Percentiles rank a stretch among this genome's conserved stretches.
These are phyloP conservation scores for Picathartes gymnocephalus DNA, from an alignment of 2,113 vertebrate species.

Conservation along the genomic window DNA sequence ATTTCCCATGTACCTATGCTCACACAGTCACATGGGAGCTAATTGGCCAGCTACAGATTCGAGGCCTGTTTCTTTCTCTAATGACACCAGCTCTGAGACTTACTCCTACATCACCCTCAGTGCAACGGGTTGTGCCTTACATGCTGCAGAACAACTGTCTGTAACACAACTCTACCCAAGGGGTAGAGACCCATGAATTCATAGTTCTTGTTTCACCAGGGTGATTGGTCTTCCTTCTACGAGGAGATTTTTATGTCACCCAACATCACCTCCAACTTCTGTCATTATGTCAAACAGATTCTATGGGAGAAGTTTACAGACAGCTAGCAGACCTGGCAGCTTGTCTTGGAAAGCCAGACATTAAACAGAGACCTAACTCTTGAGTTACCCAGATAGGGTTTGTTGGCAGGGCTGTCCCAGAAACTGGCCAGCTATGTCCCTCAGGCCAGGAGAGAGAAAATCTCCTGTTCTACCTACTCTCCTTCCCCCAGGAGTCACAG, in stretches of 20 bases:
- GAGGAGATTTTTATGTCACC: not conserved
- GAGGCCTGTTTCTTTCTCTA: not conserved
- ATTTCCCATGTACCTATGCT: not conserved
- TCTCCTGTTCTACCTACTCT: not conserved
- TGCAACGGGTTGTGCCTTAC: accelerated
- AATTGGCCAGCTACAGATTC: not conserved
- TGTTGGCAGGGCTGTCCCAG: not conserved
- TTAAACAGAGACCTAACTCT: not conserved
- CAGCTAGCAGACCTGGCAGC: not conserved
- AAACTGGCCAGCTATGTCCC: not conserved
- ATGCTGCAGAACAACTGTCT: not conserved
- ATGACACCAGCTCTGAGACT: not conserved
- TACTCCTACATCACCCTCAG: not conserved
- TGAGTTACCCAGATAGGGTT: not conserved
- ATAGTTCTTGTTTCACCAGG: not conserved
- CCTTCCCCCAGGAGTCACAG: not conserved
- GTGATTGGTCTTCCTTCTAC: not conserved
- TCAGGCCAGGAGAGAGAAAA: not conserved
- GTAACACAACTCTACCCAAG: not conserved
- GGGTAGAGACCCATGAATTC: not conserved
- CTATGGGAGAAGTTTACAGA: not conserved
- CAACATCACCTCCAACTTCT: not conserved
- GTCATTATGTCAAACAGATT: not conserved
- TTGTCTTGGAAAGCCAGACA: not conserved
- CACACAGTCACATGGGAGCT: not conserved